Percentiles rank a stretch among this genome's conserved stretches.
phyloP scores from a whole-genome alignment of 2,797 vertebrate genomes.

The Squalus acanthias region DNA sequence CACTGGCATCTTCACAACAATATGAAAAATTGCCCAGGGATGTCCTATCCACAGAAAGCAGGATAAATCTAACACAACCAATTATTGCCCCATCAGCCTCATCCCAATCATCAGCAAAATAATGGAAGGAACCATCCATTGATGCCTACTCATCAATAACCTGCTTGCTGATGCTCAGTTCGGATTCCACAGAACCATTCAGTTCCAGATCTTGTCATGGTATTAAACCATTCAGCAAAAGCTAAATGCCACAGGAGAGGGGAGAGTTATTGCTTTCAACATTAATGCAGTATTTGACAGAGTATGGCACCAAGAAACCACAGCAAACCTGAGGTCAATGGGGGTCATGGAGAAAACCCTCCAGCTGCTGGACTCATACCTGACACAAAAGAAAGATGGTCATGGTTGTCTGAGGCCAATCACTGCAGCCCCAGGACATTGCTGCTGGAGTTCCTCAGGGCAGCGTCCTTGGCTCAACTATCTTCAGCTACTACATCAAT shows the following conservation, averaged over 20 bases:
- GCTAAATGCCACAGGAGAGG: not conserved
- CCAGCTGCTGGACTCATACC: too few species aligned
- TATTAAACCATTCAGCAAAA: not conserved
- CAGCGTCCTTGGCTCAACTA: too few species aligned
- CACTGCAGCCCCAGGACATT: too few species aligned
- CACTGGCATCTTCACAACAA: not conserved
- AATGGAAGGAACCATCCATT: not conserved
- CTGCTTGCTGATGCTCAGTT: not conserved
- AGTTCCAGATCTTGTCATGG: not conserved
- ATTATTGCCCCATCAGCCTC: not conserved
- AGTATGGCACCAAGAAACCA: too few species aligned
- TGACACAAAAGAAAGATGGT: too few species aligned
- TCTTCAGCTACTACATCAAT: too few species aligned
- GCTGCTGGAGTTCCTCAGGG: too few species aligned
- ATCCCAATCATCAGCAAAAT: not conserved
- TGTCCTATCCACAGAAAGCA: not conserved
- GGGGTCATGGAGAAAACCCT: too few species aligned
- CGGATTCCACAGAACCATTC: not conserved
- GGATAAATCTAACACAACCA: not conserved
- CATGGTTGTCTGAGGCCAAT: too few species aligned
- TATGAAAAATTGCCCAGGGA: not conserved
- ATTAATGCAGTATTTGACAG: too few species aligned
- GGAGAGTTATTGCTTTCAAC: too few species aligned
- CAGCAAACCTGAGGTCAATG: too few species aligned
- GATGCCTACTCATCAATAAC: not conserved